A percentile compares a stretch with the other conserved stretches of the same genome.
phyloP scores from a whole-genome alignment of 2,113 vertebrate genomes.

The Laticauda colubrina region DNA sequence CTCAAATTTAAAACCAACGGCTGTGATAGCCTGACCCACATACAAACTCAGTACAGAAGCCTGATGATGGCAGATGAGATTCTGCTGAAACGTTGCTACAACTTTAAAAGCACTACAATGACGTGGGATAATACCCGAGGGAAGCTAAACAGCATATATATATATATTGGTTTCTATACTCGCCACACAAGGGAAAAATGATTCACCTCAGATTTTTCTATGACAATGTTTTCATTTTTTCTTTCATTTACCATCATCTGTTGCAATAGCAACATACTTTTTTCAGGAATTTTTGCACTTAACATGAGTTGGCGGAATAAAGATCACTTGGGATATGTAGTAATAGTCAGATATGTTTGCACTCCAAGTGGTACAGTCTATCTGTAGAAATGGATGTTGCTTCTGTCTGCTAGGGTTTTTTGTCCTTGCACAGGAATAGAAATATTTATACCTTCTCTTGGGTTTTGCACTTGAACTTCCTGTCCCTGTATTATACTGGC shows the following conservation, averaged over 20 bases:
- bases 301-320: neutral
- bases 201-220: neutral
- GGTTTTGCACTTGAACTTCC: no score
- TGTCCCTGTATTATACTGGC: no score
- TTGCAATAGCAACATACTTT: neutral
- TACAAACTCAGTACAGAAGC: no score
- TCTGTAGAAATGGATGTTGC: neutral
- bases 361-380: neutral
- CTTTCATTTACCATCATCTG: neutral
- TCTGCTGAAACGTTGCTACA: no score
- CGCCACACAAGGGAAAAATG: neutral
- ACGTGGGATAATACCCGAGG: no score
- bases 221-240: neutral
- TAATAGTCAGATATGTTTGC: neutral
- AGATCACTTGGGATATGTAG: neutral
- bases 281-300: slow-evolving; percentile 1
- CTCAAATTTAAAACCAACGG: no score
- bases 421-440: neutral
- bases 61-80: no score
- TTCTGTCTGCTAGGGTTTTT: neutral
- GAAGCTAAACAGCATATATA: no score
- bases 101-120: no score
- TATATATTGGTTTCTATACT: neutral
- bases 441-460: neutral
- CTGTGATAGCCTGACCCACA: no score